phyloP scores from a whole-genome alignment of 2,888 invertebrate genomes.

The Eremobia ochroleuca region DNA sequence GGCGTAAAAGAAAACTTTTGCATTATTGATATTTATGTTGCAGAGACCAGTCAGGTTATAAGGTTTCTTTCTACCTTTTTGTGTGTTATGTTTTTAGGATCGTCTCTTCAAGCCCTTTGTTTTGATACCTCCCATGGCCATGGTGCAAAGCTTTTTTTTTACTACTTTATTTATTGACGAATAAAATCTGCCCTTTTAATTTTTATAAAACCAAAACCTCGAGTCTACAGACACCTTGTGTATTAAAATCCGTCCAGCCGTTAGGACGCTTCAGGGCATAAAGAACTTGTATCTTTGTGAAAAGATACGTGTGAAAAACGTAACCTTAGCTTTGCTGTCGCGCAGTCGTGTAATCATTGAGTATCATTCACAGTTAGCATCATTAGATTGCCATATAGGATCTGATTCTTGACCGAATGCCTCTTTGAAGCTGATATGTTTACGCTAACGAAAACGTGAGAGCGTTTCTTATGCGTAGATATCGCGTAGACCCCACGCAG shows the following conservation, averaged over 20 bases:
- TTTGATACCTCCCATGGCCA: background rate
- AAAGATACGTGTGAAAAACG: background rate
- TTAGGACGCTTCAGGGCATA: background rate
- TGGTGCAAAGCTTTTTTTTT: background rate
- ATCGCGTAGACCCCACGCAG: background rate
- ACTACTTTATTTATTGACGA: background rate
- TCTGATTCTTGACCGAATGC: background rate
- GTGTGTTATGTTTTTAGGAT: background rate
- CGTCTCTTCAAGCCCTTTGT: background rate
- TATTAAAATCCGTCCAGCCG: background rate
- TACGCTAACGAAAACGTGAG: background rate
- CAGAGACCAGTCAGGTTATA: background rate
- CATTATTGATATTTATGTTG: background rate
- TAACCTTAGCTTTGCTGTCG: background rate
- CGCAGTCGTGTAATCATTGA: background rate
- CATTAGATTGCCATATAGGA: background rate
- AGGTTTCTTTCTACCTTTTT: background rate
- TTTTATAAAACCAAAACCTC: background rate
- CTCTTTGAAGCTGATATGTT: too few relatives aligned
- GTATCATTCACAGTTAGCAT: background rate
- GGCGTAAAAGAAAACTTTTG: background rate
- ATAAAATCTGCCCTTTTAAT: background rate
- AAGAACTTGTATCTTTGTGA: background rate
- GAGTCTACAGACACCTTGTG: background rate
- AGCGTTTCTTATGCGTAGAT: background rate